phyloP scores from a whole-genome alignment of 2,797 vertebrate genomes.

The Remorina albescens region DNA sequence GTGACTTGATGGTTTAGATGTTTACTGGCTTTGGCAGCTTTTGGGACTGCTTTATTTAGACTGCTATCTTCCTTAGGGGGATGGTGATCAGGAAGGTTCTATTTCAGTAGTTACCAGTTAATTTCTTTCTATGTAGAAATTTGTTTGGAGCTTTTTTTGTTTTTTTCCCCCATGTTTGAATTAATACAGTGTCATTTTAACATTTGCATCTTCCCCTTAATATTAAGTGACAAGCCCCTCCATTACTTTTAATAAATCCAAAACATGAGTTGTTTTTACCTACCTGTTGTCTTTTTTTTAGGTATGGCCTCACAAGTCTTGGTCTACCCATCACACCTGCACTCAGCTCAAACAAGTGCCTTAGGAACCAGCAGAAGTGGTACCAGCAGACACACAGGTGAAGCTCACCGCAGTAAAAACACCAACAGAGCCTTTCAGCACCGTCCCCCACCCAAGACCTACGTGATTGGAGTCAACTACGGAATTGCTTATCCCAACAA shows the following conservation, averaged over 20 bases:
- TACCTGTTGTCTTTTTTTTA: no score
- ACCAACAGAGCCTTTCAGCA: constrained; percentile 93
- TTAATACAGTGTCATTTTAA: background rate
- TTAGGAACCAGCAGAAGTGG: constrained; percentile 95
- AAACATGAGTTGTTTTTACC: background rate
- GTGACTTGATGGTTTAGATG: constrained; percentile 38
- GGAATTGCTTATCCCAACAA: constrained; percentile 90
- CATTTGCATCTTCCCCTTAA: background rate
- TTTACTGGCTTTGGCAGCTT: constrained; percentile 28
- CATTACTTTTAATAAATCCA: background rate
- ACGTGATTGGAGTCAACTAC: constrained; percentile 93
- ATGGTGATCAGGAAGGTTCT: background rate
- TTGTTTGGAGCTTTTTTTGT: background rate
- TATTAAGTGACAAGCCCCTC: background rate
- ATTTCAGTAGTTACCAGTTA: background rate
- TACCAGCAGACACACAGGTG: constrained; percentile 70
- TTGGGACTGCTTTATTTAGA: constrained; percentile 30
- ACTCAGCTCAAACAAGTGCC: constrained; percentile 99
- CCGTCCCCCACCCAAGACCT: constrained; percentile 87
- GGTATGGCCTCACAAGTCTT: constrained; percentile 99
- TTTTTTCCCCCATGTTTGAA: background rate
- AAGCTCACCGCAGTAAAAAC: constrained; percentile 79
- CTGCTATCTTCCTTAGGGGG: background rate
- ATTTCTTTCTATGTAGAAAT: background rate
- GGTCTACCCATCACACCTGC: constrained; percentile 96